Evolutionary conservation across 1,140 invertebrate species (phyloP), one percentile per base, ranked within the genome.

Genomic region (Thaumatotibia leucotreta): DNA sequence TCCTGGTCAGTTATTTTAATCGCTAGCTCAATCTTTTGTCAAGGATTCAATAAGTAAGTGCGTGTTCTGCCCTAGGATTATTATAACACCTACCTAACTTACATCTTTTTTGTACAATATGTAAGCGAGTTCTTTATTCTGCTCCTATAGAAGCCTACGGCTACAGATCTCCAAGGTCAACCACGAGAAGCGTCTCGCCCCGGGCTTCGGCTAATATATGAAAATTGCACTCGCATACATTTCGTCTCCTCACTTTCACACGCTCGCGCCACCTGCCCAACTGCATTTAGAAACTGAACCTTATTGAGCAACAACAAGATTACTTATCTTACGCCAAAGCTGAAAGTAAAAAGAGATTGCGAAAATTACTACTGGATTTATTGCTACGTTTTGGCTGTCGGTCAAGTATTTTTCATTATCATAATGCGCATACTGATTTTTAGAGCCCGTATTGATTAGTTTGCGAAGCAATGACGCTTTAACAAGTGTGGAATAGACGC

Each of bases 351-450:
- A 31, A 11, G 52, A 58, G 52, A 1, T 58, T 58, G n/a, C 14
- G 5, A 58, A 31, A 8, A 10, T 58, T 29, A 17, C 5, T 32
- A 14, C 10, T 32, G 66, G 75, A 80, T 81, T 80, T 82, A 81
- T 84, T 72, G 64, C 32, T 45, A 61, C 66, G 69, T 72, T 83
- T 86, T 84, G 80, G 79, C 80, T 45, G 50, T 14, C 66, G 74
- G 66, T 82, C 82, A 79, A 79, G 65, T 79, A 77, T 77, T 77
- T 82, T 83, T 80, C 74, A 77, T 68, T 76, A 81, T 75, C 58
- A 65, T 74, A 69, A 82, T 75, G 75, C 39, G 20, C 64, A 67
- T 49, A 39, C 68, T 63, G 66, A 64, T 69, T 70, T 66, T 64
- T 67, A 74, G 64, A 75, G 73, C 73, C 22, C 27, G 62, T 69